Percentiles rank a stretch among this genome's conserved stretches.
phyloP scores from a whole-genome alignment of 2,888 invertebrate species.

The Branchellion lobata region DNA sequence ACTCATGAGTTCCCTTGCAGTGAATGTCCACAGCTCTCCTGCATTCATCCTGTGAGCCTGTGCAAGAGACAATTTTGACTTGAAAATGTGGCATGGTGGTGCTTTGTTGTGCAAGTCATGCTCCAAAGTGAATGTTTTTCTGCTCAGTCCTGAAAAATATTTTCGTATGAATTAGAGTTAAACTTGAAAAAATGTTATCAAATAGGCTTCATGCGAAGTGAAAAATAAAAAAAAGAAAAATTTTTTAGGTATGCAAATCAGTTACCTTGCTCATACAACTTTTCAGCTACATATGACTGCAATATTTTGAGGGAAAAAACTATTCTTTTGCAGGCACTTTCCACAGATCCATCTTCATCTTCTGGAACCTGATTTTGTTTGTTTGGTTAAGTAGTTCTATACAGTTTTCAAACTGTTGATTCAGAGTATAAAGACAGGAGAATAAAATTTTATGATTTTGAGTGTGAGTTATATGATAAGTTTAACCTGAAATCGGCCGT shows the following conservation, averaged over 20 bases:
- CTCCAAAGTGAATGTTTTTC: conserved; percentile 80
- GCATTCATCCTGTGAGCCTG: conserved; percentile 75
- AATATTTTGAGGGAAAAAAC: conserved; percentile 74
- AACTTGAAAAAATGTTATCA: too few relatives aligned
- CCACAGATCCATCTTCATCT: conserved; percentile 69
- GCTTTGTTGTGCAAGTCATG: conserved; percentile 66
- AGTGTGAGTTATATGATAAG: not conserved
- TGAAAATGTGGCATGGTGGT: conserved; percentile 73
- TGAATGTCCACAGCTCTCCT: conserved; percentile 78
- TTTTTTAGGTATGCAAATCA: too few relatives aligned
- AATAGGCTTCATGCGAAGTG: too few relatives aligned
- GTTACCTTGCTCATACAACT: conserved; percentile 72
- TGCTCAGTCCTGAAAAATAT: conserved; percentile 67
- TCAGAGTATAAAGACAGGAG: too few relatives aligned
- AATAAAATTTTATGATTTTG: too few relatives aligned
- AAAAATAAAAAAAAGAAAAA: too few relatives aligned
- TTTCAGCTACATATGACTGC: conserved; percentile 84
- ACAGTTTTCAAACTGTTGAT: too few relatives aligned
- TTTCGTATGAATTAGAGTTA: too few relatives aligned
- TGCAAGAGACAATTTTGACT: conserved; percentile 72
- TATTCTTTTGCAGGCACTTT: conserved; percentile 76
- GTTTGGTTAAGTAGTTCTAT: too few relatives aligned
- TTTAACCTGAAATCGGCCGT: conserved; percentile 72
- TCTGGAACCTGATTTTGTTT: conserved; percentile 65
- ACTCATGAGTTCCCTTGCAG: conserved; percentile 81